Percentiles rank a stretch among this genome's conserved stretches.
Conservation (phyloP, 1,140 invertebrate species). For the Coelopa frigida region DNA sequence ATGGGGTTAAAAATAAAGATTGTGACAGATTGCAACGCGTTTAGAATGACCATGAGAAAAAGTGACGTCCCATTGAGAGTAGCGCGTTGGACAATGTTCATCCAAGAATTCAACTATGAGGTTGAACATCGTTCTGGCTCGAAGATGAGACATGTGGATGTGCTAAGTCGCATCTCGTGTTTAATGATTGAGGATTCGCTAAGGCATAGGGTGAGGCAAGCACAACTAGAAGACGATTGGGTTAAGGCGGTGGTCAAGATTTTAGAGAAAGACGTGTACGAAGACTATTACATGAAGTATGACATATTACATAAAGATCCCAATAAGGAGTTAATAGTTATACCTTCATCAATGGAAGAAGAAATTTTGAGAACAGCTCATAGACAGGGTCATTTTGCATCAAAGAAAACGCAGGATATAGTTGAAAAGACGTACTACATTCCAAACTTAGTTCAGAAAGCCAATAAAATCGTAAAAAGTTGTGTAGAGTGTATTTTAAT, state of each 20-base stretch:
- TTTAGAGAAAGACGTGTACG: background rate
- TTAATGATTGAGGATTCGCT: slow-evolving; percentile 1
- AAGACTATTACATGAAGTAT: background rate
- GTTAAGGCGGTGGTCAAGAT: background rate
- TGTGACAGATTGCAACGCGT: slow-evolving; percentile 25
- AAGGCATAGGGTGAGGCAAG: background rate
- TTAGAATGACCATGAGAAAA: slow-evolving; percentile 12
- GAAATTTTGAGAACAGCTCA: background rate
- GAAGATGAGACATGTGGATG: slow-evolving; percentile 16
- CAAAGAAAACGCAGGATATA: background rate
- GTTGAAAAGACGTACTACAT: background rate
- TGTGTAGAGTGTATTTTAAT: slow-evolving; percentile 34
- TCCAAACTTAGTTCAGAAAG: slow-evolving; percentile 15
- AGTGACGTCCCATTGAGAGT: slow-evolving; percentile 13
- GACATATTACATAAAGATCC: background rate
- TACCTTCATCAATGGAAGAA: slow-evolving; percentile 1
- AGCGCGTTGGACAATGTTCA: slow-evolving; percentile 11
- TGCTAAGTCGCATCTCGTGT: slow-evolving; percentile 16
- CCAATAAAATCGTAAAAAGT: slow-evolving; percentile 25
- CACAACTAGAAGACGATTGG: slow-evolving; percentile 8
- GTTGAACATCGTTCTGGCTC: slow-evolving; percentile 15
- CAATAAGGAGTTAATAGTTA: slow-evolving; percentile 1
- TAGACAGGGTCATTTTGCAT: slow-evolving; percentile 1
- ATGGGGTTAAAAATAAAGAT: slow-evolving; percentile 41
- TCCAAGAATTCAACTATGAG: slow-evolving; percentile 16